Evolutionary conservation across 2,888 invertebrate species (phyloP).

Genomic region (Ophion ventricosus): DNA sequence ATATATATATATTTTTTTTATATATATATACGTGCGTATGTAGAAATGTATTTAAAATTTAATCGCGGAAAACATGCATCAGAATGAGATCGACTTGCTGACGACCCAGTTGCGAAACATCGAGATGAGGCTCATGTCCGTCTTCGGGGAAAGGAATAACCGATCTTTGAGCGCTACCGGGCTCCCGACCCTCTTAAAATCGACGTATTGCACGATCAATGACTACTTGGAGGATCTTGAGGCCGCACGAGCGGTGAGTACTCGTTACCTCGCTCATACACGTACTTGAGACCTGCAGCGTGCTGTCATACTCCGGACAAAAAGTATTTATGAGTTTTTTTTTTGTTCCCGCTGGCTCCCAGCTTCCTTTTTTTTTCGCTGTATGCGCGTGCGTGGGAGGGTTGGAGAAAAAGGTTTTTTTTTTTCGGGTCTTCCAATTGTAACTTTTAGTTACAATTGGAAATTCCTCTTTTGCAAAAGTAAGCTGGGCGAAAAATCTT

Average conservation of each 20-base stretch:
- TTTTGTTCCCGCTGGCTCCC: neutral
- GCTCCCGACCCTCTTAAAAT: slow-evolving; percentile 82
- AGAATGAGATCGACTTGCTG: slow-evolving; percentile 83
- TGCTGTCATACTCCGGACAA: no score
- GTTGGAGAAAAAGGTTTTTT: no score
- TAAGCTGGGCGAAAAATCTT: no score
- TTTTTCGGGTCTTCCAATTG: no score
- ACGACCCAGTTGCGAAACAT: slow-evolving; percentile 91
- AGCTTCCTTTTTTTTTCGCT: neutral
- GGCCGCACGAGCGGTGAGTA: slow-evolving; percentile 74
- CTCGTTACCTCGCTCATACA: slow-evolving; percentile 61
- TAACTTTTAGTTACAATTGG: no score
- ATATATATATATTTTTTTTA: neutral
- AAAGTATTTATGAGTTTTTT: no score
- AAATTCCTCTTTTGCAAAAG: no score
- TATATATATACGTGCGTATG: slow-evolving; percentile 19
- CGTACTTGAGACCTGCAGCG: slow-evolving; percentile 24
- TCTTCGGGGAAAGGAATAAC: slow-evolving; percentile 92
- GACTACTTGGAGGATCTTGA: slow-evolving; percentile 75
- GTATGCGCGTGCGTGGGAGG: no score
- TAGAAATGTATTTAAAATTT: slow-evolving; percentile 15
- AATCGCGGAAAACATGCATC: slow-evolving; percentile 47
- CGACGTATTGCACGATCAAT: slow-evolving; percentile 74
- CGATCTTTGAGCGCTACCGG: slow-evolving; percentile 86
- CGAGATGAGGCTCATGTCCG: slow-evolving; percentile 90